These are phyloP conservation scores for Cichlasoma orientale DNA, from an alignment of 2,797 vertebrate genomes.

Conservation along the genomic window DNA sequence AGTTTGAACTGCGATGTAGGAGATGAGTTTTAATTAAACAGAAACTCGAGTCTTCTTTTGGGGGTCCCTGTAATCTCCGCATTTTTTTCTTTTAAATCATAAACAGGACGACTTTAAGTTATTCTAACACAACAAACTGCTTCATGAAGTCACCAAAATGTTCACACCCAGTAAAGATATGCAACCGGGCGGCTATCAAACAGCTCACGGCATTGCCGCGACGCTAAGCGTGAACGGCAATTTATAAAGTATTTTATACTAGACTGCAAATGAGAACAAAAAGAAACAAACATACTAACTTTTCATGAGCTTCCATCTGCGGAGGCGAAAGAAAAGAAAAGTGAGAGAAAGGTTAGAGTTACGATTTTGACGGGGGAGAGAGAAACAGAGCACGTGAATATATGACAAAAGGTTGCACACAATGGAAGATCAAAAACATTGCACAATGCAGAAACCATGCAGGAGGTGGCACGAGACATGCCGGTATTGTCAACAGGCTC, in stretches of 20 bases:
- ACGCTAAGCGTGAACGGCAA: not conserved
- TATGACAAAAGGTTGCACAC: slow-evolving; percentile 19
- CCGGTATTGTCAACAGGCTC: slow-evolving; percentile 56
- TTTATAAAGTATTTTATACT: slow-evolving; percentile 25
- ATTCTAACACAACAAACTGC: not conserved
- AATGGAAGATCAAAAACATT: slow-evolving; percentile 24
- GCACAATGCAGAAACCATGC: slow-evolving; percentile 56
- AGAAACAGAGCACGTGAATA: slow-evolving; percentile 42
- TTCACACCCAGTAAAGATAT: not conserved
- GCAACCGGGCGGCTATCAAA: not conserved
- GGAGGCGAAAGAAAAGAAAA: slow-evolving; percentile 66
- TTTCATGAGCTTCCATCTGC: slow-evolving; percentile 93
- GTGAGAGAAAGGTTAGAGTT: slow-evolving; percentile 59
- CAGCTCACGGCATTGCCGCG: not conserved
- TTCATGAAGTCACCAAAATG: not conserved
- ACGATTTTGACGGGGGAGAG: slow-evolving; percentile 55
- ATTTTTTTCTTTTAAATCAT: not conserved
- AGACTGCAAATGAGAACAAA: not conserved
- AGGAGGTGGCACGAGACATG: slow-evolving; percentile 57
- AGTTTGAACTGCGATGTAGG: not conserved
- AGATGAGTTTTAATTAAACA: not conserved
- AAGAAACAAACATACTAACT: slow-evolving; percentile 89
- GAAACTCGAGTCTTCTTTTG: not conserved
- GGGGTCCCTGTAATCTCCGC: not conserved
- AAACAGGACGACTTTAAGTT: not conserved